Evolutionary conservation across 1,140 invertebrate species (phyloP).

Genomic region (Drosophila hydei): DNA sequence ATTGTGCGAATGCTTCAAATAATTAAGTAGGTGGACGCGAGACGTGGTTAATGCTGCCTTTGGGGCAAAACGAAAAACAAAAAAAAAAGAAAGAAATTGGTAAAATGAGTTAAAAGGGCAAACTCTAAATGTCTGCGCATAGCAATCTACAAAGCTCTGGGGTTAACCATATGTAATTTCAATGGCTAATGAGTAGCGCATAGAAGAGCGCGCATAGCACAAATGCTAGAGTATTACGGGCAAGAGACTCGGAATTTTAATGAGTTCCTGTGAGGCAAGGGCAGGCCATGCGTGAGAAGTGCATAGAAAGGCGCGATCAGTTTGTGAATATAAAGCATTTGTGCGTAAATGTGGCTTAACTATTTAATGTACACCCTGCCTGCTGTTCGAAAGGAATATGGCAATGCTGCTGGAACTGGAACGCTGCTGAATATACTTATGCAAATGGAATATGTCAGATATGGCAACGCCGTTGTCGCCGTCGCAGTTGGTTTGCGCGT

Average conservation of each 20-base stretch:
- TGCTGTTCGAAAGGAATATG: not conserved
- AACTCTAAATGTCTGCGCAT: slow-evolving; percentile 9
- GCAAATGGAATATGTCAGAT: slow-evolving; percentile 1
- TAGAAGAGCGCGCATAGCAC: not conserved
- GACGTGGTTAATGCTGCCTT: slow-evolving; percentile 15
- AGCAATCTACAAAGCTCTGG: slow-evolving; percentile 1
- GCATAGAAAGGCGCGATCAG: not conserved
- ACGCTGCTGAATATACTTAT: slow-evolving; percentile 5
- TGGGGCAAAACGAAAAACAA: not conserved
- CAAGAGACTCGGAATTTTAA: slow-evolving; percentile 48
- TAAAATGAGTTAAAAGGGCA: slow-evolving; percentile 39
- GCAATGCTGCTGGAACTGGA: not conserved
- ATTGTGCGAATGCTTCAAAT: slow-evolving; percentile 79
- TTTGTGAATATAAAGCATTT: too few relatives aligned
- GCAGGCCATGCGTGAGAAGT: slow-evolving; percentile 1
- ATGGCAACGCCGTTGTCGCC: slow-evolving; percentile 9
- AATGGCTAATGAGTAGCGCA: slow-evolving; percentile 55
- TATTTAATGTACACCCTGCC: not conserved
- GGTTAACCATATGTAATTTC: slow-evolving; percentile 56
- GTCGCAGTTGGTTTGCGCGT: slow-evolving; percentile 3
- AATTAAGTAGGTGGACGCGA: slow-evolving; percentile 78
- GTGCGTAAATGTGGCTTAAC: not conserved
- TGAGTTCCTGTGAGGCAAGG: slow-evolving; percentile 38
- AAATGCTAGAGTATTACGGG: slow-evolving; percentile 21
- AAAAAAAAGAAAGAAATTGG: slow-evolving; percentile 14